phyloP scores from a whole-genome alignment of 2,113 vertebrate species.

The Burhinus bistriatus region DNA sequence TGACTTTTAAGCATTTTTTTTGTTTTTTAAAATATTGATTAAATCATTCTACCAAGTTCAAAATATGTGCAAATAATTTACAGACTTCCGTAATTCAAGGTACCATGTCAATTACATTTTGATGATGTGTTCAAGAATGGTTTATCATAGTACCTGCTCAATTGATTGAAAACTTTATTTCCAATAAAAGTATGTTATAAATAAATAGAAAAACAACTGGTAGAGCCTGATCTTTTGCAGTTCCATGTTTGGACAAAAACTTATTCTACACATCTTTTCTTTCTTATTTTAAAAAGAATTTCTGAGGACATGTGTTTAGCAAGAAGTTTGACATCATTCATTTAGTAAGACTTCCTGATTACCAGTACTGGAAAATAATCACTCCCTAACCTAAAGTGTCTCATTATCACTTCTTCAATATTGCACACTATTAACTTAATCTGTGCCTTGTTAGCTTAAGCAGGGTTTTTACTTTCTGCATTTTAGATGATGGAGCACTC shows the following conservation, averaged over 20 bases:
- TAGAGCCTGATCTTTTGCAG: background rate
- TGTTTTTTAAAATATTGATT: background rate
- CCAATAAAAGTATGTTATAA: background rate
- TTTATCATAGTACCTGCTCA: background rate
- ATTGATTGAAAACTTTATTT: background rate
- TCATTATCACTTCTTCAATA: background rate
- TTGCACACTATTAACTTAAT: background rate
- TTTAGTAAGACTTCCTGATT: background rate
- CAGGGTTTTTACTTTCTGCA: background rate
- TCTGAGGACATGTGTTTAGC: background rate
- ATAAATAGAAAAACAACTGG: background rate
- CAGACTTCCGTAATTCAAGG: background rate
- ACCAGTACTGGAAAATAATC: background rate
- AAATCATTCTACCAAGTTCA: background rate
- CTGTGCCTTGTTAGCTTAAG: background rate
- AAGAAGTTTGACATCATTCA: background rate
- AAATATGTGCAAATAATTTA: background rate
- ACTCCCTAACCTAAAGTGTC: background rate
- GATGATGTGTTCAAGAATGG: background rate
- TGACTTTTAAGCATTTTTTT: background rate
- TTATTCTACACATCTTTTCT: background rate
- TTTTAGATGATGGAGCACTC: background rate
- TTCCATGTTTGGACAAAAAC: background rate
- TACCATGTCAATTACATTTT: background rate
- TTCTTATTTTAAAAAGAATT: background rate